Conservation (phyloP, 2,797 vertebrate species). For the Pristis pectinata region DNA sequence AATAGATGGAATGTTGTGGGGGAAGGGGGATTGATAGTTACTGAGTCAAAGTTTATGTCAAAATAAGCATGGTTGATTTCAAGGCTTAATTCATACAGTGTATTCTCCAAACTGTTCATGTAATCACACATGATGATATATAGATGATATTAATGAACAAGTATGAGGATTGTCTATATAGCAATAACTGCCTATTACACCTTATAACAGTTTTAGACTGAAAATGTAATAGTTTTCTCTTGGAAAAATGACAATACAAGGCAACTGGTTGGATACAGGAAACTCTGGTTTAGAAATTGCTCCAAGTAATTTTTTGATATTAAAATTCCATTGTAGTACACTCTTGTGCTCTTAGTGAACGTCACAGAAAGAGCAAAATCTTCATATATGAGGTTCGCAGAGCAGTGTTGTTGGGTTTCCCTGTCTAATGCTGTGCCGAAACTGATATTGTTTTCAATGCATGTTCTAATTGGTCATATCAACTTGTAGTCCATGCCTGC, state of each 20-base stretch:
- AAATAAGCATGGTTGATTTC: background rate
- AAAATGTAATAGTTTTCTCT: background rate
- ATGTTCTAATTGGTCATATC: too few species aligned
- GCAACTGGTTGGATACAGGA: background rate
- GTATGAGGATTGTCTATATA: background rate
- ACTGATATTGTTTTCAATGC: too few species aligned
- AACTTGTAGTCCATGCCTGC: too few species aligned
- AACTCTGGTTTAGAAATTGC: too few species aligned
- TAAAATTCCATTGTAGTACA: too few species aligned
- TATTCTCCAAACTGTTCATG: background rate
- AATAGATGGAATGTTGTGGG: background rate
- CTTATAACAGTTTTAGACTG: background rate
- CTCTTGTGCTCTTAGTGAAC: too few species aligned
- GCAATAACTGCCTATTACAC: background rate
- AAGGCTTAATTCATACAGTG: background rate
- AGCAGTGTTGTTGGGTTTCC: too few species aligned
- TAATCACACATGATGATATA: background rate
- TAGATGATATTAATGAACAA: background rate
- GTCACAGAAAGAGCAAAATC: too few species aligned
- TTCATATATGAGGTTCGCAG: too few species aligned
- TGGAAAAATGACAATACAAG: background rate
- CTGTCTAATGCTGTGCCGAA: too few species aligned
- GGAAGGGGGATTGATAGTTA: background rate
- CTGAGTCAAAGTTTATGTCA: constrained; percentile 16
- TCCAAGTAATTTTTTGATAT: too few species aligned